Evolutionary conservation across 2,113 vertebrate genomes (phyloP), one percentile per base, ranked within the genome.

Genomic region (Planiliza haematocheilus): DNA sequence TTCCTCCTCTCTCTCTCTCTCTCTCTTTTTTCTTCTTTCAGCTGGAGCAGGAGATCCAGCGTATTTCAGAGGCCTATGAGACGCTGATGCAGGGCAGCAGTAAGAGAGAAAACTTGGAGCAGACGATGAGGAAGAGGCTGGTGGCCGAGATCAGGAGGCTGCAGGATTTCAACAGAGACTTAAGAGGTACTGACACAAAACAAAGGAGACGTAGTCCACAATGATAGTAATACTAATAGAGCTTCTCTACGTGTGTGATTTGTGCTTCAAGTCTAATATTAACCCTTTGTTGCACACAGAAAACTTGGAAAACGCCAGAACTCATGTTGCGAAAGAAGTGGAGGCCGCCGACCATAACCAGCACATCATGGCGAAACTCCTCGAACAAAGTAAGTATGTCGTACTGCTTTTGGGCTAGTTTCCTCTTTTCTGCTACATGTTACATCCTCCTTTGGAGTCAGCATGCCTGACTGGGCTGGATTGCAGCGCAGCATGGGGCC

Each of bases 11-110:
- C 8, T 14, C 6, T 16, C 30, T 18, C 34, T 45, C 36, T 62
- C 46, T 10, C 10, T 37, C 49, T 71, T 59, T n/a, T 11, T n/a
- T 56, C 63, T 16, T 1, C 37, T 75, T 55, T 39, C 89, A 99
- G 98, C 89, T 99, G 94, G 98, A 99, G 91, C 94, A 93, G 0
- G 98, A 99, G 93, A 97, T 99, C 85, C 97, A 98, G 91, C 92
- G 94, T 60, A 97, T 99, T 89, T 99, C 97, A 0, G 97, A 98
- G 88, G 97, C 96, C 80, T 97, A 99, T 0, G 97, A 99, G 88
- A 98, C 95, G 60, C 94, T 99, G 4, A 96, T 96, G 80, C 96
- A 95, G 87, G 96, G 96, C 0, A 97, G 97, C 59, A 93, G 93
- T 70, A 99, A 99, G 88, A 90, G 98, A 20, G 98, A 99, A 88